phyloP scores from a whole-genome alignment of 1,140 invertebrate genomes.

The Drosophila serrata region DNA sequence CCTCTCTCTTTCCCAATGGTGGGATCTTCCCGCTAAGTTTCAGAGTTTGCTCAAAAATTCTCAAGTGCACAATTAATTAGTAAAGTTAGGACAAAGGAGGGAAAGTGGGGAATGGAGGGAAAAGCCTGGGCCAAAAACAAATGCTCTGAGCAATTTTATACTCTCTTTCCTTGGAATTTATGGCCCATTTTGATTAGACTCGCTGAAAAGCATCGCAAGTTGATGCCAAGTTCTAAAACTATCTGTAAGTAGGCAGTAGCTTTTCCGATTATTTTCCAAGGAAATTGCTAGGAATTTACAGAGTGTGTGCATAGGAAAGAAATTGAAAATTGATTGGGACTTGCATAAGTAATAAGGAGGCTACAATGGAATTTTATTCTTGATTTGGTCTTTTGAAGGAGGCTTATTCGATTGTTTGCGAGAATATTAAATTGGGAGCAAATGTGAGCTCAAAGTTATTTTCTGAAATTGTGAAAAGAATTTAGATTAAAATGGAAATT shows the following conservation, averaged over 20 bases:
- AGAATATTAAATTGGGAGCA: constrained; percentile 19
- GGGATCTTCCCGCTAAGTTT: constrained; percentile 57
- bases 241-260: constrained; percentile 59
- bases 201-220: constrained; percentile 31
- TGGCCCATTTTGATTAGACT: constrained; percentile 65
- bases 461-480: neutral
- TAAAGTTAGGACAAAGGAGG: constrained; percentile 60
- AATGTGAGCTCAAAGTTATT: neutral
- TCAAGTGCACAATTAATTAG: constrained; percentile 84
- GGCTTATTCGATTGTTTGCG: constrained; percentile 3
- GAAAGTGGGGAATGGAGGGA: neutral
- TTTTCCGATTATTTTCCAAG: constrained; percentile 40
- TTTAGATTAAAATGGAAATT: neutral
- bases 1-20: constrained; percentile 24
- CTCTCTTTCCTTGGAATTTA: constrained; percentile 56
- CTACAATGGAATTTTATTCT: constrained; percentile 35
- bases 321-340: constrained; percentile 78
- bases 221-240: constrained; percentile 35
- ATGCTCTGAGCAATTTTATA: constrained; percentile 46
- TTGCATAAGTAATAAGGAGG: constrained; percentile 71
- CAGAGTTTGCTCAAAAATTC: constrained; percentile 78
- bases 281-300: constrained; percentile 19
- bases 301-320: constrained; percentile 23
- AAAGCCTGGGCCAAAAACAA: constrained; percentile 24
- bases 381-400: constrained; percentile 7